Base-by-base conservation (phyloP, 2,888 invertebrate genomes). In the Alsophila aescularia region DNA sequence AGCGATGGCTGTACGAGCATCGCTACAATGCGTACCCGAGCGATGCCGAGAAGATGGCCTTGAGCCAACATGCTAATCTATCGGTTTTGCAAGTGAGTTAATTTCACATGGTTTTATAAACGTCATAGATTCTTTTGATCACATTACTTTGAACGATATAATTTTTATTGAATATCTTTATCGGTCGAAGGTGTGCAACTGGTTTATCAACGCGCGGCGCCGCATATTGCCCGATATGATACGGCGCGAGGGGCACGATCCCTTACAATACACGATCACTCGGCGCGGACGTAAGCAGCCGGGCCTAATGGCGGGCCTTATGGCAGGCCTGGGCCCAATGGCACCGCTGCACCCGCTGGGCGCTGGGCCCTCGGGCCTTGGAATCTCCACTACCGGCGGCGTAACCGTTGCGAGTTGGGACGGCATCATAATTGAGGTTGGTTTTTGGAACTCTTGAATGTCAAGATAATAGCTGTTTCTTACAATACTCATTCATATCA, bases 21-120 rank as follows among this genome's bases (percentile, higher is more conserved):
- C 94, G 98, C 32, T 98, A 97, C 89, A 98, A 98, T 78, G 98
- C 98, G 0, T 98, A 98, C 80, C 98, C 98, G 0, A 97, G 96
- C 70, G 98, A 98, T 79, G 96, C 96, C 7, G 98, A 98, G 83
- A 98, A 98, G 77, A 87, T 96, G 15, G 94, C 96, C 0, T 90
- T 98, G 21, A 96, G 98, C 35, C 95, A 95, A 73, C 96, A 97
- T 70, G 96, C 98, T 0, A 96, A 96, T 76, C 92, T 97, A 37
- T 97, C 97, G 0, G 96, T 98, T 0, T 89, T 98, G 37, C 97
- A 98, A 93, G 97, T 96, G 69, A 76, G 71, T 50, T 21, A 4
- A 34, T 10, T 5, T 31, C 2, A 2, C 5, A 13, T 2, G 27
- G 7, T 4, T 2, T 9, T 5, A 4, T 27, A 9, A 8, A 27